Base-by-base conservation (phyloP, 2,797 vertebrate genomes). In the Scomberomorus guttatus region DNA sequence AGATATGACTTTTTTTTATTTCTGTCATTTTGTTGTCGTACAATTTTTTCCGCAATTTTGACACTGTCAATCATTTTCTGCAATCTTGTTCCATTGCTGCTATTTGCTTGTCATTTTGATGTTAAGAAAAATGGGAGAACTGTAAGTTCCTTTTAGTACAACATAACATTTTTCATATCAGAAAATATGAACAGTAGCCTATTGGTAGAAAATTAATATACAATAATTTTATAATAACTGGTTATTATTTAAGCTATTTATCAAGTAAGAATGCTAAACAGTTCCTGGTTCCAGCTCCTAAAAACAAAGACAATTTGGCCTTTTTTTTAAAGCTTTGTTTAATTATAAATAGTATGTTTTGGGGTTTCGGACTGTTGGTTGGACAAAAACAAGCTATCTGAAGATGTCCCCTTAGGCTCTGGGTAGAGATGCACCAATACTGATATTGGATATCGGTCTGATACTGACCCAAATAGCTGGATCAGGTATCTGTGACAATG, bases 101-200 rank as follows among this genome's bases (percentile, higher is more conserved):
- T 20, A 32, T 75, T 74, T 66, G 67, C 48, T 25, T 56, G 57
- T 60, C 22, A 54, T 75, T 65, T 50, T n/a, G 9, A 34, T 32
- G 12, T 50, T 72, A 34, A 42, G 11, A 72, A 39, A 79, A 61
- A 18, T 20, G 14, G 18, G 2, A 37, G 9, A 56, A 5, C 6
- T 48, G 51, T 44, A 1, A 0, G 8, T 25, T 66, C 6, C 0
- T 29, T 58, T 24, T 2, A 24, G 24, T n/a, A 3, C 1, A 20
- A 4, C 7, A 29, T 14, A 8, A 25, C 14, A 12, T 22, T 20
- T 5, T 42, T 20, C 0, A 29, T 46, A 24, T 50, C 6, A 15
- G 18, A 24, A 56, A 48, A 54, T 12, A 25, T 56, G 39, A 61
- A 4, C 10, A 5, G 6, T 14, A 4, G n/a, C 42, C 5, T 51